Percentiles rank a stretch among this genome's conserved stretches.
Evolutionary conservation across 37 sponge, comb jelly and placozoan species (phyloP).

Genomic region (Spongia lamella): DNA sequence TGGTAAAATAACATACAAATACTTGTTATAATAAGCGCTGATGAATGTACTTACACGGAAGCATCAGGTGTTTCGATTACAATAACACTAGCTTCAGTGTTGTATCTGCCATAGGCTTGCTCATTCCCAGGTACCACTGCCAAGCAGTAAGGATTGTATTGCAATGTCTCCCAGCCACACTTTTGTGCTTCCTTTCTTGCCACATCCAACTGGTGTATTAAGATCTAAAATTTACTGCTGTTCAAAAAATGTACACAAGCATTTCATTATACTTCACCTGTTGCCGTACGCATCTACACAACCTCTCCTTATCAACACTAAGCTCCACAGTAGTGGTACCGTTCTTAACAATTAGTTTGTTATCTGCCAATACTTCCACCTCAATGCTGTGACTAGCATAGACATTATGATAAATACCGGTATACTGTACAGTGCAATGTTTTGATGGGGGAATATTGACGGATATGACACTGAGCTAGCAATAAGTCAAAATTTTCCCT

Average conservation of each 20-base stretch:
- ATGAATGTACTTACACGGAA: constrained; percentile 22
- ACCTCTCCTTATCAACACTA: constrained; percentile 43
- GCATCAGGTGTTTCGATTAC: constrained; percentile 55
- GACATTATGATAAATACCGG: background rate
- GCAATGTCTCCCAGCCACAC: constrained; percentile 47
- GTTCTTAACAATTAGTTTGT: constrained; percentile 18
- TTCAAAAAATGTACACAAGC: background rate
- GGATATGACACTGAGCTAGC: too few species aligned
- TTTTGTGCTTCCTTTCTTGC: constrained; percentile 21
- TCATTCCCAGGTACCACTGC: constrained; percentile 18
- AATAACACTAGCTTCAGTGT: constrained; percentile 33
- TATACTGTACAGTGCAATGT: too few species aligned
- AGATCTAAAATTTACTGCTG: constrained; percentile 29
- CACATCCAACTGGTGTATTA: constrained; percentile 27
- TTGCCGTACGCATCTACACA: constrained; percentile 34
- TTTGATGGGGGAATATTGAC: too few species aligned
- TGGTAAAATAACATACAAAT: too few species aligned
- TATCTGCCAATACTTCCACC: constrained; percentile 26
- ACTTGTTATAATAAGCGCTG: too few species aligned
- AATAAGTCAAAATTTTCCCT: too few species aligned
- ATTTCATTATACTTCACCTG: constrained; percentile 23
- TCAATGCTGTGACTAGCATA: constrained; percentile 9
- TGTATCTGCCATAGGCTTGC: background rate
- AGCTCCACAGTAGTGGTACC: constrained; percentile 4
- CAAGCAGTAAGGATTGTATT: constrained; percentile 23